These are phyloP conservation scores for Lycaena phlaeas DNA, from an alignment of 2,888 invertebrate genomes.

Conservation along the genomic window DNA sequence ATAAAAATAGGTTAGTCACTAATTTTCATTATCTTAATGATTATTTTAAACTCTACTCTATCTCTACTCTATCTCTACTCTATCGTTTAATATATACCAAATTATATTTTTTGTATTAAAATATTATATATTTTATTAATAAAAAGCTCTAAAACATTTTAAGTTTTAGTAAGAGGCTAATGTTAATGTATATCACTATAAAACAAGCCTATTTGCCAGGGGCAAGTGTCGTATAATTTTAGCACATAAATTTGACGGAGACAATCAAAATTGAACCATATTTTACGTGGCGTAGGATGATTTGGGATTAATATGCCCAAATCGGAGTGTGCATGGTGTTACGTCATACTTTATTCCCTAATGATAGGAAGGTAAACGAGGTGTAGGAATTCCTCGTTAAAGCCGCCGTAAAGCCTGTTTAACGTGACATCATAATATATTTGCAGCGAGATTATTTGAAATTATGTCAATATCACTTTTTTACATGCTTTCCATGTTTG, in stretches of 20 bases:
- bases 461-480: neutral
- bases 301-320: neutral
- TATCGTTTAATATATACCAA: no score
- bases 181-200: neutral
- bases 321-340: neutral
- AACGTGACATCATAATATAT: slow-evolving; percentile 4
- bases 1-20: no score
- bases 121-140: no score
- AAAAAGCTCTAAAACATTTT: neutral
- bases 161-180: neutral
- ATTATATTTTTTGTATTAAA: no score
- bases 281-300: neutral
- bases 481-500: neutral
- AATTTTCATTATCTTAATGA: no score
- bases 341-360: slow-evolving; percentile 12
- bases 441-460: slow-evolving; percentile 1
- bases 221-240: neutral
- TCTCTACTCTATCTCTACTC: no score
- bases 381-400: slow-evolving; percentile 16
- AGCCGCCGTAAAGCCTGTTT: slow-evolving; percentile 12
- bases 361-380: slow-evolving; percentile 14
- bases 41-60: no score
- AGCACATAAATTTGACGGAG: neutral
- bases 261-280: neutral
- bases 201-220: slow-evolving; percentile 1